A percentile compares a stretch with the other conserved stretches of the same genome.
Conservation (phyloP, 2,888 invertebrate species). For the Eupithecia vulgata region DNA sequence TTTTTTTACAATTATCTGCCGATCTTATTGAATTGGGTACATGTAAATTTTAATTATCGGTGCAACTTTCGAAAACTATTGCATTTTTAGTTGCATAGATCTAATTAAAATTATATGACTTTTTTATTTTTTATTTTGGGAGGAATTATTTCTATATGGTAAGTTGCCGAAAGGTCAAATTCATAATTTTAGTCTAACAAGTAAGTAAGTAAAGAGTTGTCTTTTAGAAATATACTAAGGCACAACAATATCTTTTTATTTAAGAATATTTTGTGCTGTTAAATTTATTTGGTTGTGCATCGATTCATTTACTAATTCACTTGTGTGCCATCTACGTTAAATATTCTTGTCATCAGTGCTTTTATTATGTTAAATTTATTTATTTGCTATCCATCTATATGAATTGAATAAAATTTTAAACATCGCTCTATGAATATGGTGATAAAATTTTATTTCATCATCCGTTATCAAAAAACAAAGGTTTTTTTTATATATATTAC, state of each 20-base stretch:
- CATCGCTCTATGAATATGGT: neutral
- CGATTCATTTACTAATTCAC: constrained; percentile 49
- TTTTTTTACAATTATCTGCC: neutral
- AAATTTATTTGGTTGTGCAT: constrained; percentile 64
- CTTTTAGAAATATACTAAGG: neutral
- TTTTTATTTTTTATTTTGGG: neutral
- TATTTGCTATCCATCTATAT: constrained; percentile 13
- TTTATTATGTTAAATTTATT: constrained; percentile 12
- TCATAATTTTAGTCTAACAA: neutral
- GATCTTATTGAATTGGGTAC: constrained; percentile 3
- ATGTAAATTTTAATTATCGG: neutral
- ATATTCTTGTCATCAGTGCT: constrained; percentile 18
- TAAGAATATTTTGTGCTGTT: neutral
- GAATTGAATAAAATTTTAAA: constrained; percentile 18
- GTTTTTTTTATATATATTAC: neutral
- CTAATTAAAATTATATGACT: neutral
- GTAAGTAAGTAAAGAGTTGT: neutral
- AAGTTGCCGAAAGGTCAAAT: neutral
- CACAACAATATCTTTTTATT: neutral
- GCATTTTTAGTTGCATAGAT: constrained; percentile 12
- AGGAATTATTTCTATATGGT: neutral
- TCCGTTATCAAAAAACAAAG: neutral
- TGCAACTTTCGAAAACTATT: neutral
- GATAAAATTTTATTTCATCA: neutral
- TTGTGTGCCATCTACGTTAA: constrained; percentile 30